Conservation (phyloP, 2,888 invertebrate species). For the Agrilus mali region DNA sequence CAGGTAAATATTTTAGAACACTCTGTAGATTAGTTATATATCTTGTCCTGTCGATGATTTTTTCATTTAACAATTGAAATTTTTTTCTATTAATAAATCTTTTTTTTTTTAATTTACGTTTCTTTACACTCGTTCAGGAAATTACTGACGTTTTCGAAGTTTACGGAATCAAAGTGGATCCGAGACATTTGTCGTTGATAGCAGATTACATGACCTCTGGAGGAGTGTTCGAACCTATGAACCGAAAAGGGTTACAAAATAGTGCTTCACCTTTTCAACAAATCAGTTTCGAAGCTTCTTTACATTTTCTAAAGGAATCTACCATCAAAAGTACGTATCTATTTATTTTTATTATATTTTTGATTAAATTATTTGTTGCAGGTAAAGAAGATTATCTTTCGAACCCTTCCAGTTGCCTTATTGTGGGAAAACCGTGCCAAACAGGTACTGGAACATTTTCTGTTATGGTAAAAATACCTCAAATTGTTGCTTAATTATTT, state of each 20-base stretch:
- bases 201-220: conserved; percentile 98
- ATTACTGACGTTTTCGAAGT: conserved; percentile 92
- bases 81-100: background rate
- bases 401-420: conserved; percentile 78
- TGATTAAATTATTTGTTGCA: conserved; percentile 28
- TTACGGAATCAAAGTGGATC: conserved; percentile 93
- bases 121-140: conserved; percentile 42
- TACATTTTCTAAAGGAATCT: conserved; percentile 72
- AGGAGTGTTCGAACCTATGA: conserved; percentile 81
- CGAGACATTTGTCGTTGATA: conserved; percentile 81
- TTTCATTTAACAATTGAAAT: background rate
- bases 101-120: conserved; percentile 3
- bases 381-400: conserved; percentile 61
- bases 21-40: background rate
- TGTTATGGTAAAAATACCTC: too few relatives aligned
- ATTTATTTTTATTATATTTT: background rate
- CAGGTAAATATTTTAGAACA: conserved; percentile 37
- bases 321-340: conserved; percentile 43
- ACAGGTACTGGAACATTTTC: conserved; percentile 73
- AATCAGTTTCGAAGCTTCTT: conserved; percentile 94
- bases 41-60: background rate
- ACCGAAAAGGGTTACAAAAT: conserved; percentile 77
- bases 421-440: conserved; percentile 71
- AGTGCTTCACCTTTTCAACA: conserved; percentile 93
- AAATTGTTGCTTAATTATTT: too few relatives aligned